Evolutionary conservation across 2,888 invertebrate species (phyloP).

Genomic region (Geophilus truncorum): DNA sequence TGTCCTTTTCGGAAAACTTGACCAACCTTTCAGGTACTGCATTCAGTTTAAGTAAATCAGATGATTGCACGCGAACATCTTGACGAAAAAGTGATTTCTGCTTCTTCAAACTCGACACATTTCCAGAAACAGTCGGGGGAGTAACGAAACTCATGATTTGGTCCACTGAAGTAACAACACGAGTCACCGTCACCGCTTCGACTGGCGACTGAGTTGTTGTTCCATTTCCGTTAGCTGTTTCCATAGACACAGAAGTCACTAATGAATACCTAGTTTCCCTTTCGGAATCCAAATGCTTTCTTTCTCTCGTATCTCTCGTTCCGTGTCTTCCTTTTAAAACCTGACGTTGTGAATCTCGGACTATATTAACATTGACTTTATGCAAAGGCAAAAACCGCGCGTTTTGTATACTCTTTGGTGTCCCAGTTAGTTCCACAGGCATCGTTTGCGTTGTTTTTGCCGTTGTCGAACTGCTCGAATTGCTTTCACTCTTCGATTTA

Average conservation of each 20-base stretch:
- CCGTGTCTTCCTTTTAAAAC: neutral
- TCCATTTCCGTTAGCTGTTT: neutral
- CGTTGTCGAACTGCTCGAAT: neutral
- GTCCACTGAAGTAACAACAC: neutral
- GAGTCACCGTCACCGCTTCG: neutral
- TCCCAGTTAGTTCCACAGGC: neutral
- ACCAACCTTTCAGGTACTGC: neutral
- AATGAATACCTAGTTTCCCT: neutral
- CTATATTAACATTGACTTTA: neutral
- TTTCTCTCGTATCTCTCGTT: neutral
- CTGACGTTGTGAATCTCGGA: neutral
- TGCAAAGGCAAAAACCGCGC: neutral
- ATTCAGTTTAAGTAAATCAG: neutral
- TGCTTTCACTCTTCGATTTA: neutral
- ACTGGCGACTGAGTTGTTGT: neutral
- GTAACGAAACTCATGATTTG: neutral
- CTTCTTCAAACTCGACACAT: neutral
- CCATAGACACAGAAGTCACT: constrained; percentile 5
- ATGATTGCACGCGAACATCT: neutral
- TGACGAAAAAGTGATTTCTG: neutral
- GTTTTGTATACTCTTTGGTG: neutral
- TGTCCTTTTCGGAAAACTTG: neutral
- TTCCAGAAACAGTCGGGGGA: neutral
- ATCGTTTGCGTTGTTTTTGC: neutral
- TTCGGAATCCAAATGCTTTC: neutral